phyloP scores from a whole-genome alignment of 1,140 invertebrate genomes.

The Cyclina sinensis region DNA sequence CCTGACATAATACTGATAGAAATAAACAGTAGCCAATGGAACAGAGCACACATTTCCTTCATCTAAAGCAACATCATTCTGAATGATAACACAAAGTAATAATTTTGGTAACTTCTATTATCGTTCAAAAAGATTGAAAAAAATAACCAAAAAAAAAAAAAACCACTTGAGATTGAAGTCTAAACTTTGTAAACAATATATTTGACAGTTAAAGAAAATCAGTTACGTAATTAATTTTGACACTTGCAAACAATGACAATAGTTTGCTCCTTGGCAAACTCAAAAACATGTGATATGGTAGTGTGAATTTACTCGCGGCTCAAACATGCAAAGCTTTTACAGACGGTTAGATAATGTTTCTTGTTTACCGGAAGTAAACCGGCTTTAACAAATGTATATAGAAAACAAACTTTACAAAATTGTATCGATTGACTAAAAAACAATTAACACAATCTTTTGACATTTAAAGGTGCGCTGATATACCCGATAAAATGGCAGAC shows the following conservation, averaged over 20 bases:
- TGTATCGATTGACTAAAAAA: conserved; percentile 15
- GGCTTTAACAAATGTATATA: not conserved
- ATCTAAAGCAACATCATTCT: too few relatives aligned
- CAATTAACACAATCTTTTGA: conserved; percentile 36
- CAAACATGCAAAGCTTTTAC: not conserved
- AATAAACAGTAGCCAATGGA: too few relatives aligned
- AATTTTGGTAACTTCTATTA: too few relatives aligned
- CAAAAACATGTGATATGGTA: not conserved
- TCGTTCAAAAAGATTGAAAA: too few relatives aligned
- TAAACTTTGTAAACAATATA: too few relatives aligned
- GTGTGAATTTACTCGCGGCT: not conserved
- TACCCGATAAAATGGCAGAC: not conserved
- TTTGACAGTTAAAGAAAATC: not conserved
- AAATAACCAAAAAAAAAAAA: too few relatives aligned
- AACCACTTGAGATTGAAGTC: too few relatives aligned
- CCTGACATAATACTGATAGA: too few relatives aligned
- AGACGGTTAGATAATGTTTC: not conserved
- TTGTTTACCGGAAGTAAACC: conserved; percentile 9
- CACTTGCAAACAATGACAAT: not conserved
- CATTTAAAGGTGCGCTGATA: not conserved
- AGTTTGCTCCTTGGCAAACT: not conserved
- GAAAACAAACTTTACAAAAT: not conserved
- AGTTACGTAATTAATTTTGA: conserved; percentile 8
- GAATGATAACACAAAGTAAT: too few relatives aligned
- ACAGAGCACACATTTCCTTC: too few relatives aligned